Evolutionary conservation across 1,140 invertebrate species (phyloP).

Genomic region (Cyclina sinensis): DNA sequence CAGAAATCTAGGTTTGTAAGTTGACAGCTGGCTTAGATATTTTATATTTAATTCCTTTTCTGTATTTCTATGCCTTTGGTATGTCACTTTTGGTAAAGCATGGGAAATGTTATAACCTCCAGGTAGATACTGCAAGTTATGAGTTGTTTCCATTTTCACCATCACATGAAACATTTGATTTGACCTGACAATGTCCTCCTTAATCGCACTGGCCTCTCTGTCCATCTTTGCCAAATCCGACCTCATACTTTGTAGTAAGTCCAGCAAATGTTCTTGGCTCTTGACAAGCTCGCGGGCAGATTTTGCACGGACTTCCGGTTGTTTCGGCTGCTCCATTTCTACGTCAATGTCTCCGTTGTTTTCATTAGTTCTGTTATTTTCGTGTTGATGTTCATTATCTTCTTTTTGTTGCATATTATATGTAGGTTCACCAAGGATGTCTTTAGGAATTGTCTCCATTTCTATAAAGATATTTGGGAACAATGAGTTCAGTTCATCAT

Average conservation of each 20-base stretch:
- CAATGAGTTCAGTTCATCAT: too few species aligned
- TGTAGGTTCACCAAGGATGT: too few species aligned
- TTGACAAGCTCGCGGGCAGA: slow-evolving; percentile 49
- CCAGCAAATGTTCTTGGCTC: slow-evolving; percentile 33
- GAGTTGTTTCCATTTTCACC: slow-evolving; percentile 13
- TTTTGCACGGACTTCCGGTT: slow-evolving; percentile 30
- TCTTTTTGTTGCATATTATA: too few species aligned
- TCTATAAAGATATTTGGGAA: too few species aligned
- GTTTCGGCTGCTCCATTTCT: background rate
- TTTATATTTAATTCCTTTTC: background rate
- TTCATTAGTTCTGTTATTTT: too few species aligned
- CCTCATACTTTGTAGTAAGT: slow-evolving; percentile 49
- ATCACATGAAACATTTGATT: slow-evolving; percentile 53
- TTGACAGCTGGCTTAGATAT: background rate
- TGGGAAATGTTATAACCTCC: slow-evolving; percentile 53
- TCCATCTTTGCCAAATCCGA: slow-evolving; percentile 55
- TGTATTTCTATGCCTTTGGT: background rate
- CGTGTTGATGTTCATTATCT: too few species aligned
- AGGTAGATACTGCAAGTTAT: background rate
- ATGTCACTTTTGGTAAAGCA: slow-evolving; percentile 32
- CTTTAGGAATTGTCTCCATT: too few species aligned
- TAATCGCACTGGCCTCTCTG: slow-evolving; percentile 52
- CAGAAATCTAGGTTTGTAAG: background rate
- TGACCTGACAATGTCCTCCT: slow-evolving; percentile 59
- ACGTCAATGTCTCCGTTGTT: background rate